Base-by-base conservation (phyloP, 2,797 vertebrate genomes). In the Pangasius larnaudii region DNA sequence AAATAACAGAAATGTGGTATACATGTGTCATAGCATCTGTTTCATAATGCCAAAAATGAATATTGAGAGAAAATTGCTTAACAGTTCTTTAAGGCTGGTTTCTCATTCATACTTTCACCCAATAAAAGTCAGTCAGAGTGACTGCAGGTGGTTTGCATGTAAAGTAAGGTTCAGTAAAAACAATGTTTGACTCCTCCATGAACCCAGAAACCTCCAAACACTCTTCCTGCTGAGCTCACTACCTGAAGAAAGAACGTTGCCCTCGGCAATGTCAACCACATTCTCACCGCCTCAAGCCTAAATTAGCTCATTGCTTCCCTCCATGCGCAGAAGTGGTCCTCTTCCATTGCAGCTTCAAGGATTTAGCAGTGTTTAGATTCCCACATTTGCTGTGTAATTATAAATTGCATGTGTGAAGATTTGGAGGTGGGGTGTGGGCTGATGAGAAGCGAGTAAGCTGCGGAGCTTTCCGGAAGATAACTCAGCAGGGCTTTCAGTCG, bases 181-280 rank as follows among this genome's bases (percentile, higher is more conserved):
- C 46, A n/a, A 2, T 46, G 16, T 24, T 75, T 71, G 72, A 77
- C 80, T 78, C 75, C n/a, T 85, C 63, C 58, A 58, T 88, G 61
- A 75, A 36, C 83, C 58, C 65, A 56, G 56, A 81, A 81, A 81
- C 33, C 79, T 27, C 56, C 8, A 67, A 74, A 61, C 87, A 65
- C 75, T 79, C 87, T 86, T 87, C 67, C 81, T 79, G 88, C 51
- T 85, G 58, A 89, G 61, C 81, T 72, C 75, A 61, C 46, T 87
- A 90, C 90, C 88, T 88, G 51, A 91, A 92, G 91, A 94, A 93
- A 74, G 91, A 94, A 94, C 92, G 93, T 94, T 87, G 94, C 95
- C 94, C 88, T 92, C 89, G 94, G 95, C 95, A 93, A 95, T 95
- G 94, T 95, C 94, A 93, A 92, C 92, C 93, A 90, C 92, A 93